Conservation (phyloP, 2,797 vertebrate species). For the Pterois miles region DNA sequence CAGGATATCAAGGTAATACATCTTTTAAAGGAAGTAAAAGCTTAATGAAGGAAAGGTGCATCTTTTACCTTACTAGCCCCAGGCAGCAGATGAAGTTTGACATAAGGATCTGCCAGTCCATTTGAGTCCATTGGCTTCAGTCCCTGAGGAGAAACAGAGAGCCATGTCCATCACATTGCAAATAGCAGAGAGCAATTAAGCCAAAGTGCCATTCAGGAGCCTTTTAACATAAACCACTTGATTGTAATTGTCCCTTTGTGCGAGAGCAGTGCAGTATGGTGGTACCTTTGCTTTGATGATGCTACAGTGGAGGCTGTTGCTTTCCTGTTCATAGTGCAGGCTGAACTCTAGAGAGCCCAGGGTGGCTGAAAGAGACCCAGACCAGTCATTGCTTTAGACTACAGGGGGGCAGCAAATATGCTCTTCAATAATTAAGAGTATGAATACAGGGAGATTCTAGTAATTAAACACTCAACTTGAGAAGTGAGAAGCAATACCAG, state of each 20-base stretch:
- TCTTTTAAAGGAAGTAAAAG: slow-evolving; percentile 41
- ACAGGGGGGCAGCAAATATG: slow-evolving; percentile 18
- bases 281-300: slow-evolving; percentile 94
- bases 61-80: slow-evolving; percentile 94
- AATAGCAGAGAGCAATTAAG: slow-evolving; percentile 44
- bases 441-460: slow-evolving; percentile 4
- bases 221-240: slow-evolving; percentile 63
- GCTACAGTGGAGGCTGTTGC: slow-evolving; percentile 93
- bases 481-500: neutral
- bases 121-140: slow-evolving; percentile 99
- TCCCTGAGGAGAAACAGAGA: slow-evolving; percentile 81
- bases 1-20: slow-evolving; percentile 12
- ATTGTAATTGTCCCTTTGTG: slow-evolving; percentile 53
- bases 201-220: slow-evolving; percentile 57
- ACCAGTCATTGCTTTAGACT: slow-evolving; percentile 42
- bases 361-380: slow-evolving; percentile 86
- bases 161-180: slow-evolving; percentile 26
- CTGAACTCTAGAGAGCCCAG: slow-evolving; percentile 95
- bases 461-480: slow-evolving; percentile 40
- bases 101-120: slow-evolving; percentile 94
- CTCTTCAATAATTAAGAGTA: slow-evolving; percentile 24
- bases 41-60: neutral
- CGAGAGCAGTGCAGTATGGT: slow-evolving; percentile 24
- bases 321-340: slow-evolving; percentile 92
- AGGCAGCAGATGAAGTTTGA: slow-evolving; percentile 95